Evolutionary conservation across 2,797 vertebrate species (phyloP).

Genomic region (Heliangelus exortis): DNA sequence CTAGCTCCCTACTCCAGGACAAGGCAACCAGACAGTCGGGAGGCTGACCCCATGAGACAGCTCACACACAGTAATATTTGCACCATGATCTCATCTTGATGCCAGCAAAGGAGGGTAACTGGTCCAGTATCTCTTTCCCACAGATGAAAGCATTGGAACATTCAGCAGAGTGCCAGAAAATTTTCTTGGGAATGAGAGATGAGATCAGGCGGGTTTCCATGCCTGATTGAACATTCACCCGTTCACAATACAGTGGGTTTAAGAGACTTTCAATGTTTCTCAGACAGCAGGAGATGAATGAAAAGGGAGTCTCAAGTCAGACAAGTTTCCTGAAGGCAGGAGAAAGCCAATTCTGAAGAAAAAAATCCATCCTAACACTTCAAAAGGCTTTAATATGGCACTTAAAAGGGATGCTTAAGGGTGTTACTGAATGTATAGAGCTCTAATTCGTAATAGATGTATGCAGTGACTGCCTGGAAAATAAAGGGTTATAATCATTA

Average conservation of each 20-base stretch:
- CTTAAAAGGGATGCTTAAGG: neutral
- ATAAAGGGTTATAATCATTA: slow-evolving; percentile 61
- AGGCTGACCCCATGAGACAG: neutral
- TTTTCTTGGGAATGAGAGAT: neutral
- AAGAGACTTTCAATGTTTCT: slow-evolving; percentile 6
- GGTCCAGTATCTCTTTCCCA: slow-evolving; percentile 5
- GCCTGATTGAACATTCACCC: neutral
- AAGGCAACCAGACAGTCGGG: neutral
- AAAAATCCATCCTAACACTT: neutral
- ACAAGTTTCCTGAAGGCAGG: neutral
- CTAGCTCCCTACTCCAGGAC: neutral
- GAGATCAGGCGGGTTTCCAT: neutral
- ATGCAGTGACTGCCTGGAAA: neutral
- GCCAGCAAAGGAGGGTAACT: neutral
- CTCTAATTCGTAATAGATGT: neutral
- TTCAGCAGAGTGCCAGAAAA: neutral
- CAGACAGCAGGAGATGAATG: neutral
- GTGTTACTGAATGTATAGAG: neutral
- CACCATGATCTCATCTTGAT: neutral
- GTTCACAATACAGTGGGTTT: neutral
- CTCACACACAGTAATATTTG: neutral
- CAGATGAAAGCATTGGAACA: slow-evolving; percentile 44
- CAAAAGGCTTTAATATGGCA: neutral
- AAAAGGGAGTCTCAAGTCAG: neutral
- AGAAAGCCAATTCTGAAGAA: neutral